Evolutionary conservation across 2,113 vertebrate species (phyloP), one percentile per base, ranked within the genome.

Genomic region (Salvelinus alpinus): DNA sequence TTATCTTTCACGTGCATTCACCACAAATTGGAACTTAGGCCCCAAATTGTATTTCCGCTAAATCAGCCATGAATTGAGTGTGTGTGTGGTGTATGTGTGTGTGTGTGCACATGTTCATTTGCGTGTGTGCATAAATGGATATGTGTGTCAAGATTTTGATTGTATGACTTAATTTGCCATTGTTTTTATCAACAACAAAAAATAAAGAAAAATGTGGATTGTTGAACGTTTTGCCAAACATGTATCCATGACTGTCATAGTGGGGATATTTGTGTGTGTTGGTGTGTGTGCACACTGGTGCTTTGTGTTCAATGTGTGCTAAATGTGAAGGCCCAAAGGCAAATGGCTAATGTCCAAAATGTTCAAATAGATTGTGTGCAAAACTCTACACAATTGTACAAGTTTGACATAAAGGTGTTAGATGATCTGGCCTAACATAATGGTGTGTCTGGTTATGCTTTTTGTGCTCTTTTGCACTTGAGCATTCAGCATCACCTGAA

Each of bases 121-220:
- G 20, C 59, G 22, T 60, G 59, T 1, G 20, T 68, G 31, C 71
- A 67, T 70, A 51, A n/a, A 77, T 68, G 44, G 65, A 5, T 22
- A 11, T 14, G 20, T 27, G 7, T 72, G 75, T 80, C 34, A 73
- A 65, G 74, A 64, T 69, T 51, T 51, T 73, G 69, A 88, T 76
- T 27, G 57, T 70, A 66, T 74, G 4, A 54, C 24, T 73, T 83
- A 70, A 54, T 48, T 20, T 12, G 6, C 79, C 72, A 1, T 67
- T 78, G 79, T 27, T 25, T 57, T 71, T 13, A 25, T 65, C 67
- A 78, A 83, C 80, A 76, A 80, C 76, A 4, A 29, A 16, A 69
- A 51, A 51, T 0, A 16, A 51, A 68, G 84, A 73, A 77, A 84
- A 74, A 80, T 77, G 71, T 4, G 18, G 51, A 13, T 74, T 74